Evolutionary conservation across 37 sponge, comb jelly and placozoan genomes (phyloP).

Genomic region (Theonella swinhoei): DNA sequence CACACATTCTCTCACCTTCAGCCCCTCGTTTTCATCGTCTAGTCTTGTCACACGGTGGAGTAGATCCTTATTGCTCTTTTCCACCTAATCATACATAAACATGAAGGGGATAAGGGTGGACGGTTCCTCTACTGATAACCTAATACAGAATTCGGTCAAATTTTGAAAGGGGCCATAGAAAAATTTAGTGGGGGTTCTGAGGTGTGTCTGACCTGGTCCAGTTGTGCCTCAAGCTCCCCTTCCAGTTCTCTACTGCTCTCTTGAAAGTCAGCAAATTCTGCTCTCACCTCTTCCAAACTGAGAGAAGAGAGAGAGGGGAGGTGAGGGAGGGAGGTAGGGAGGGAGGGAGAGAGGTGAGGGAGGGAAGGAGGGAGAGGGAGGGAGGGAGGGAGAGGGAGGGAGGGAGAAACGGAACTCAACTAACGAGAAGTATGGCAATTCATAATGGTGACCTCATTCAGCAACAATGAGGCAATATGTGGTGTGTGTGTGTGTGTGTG

Average conservation of each 20-base stretch:
- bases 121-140: too few species aligned
- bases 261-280: conserved; percentile 91
- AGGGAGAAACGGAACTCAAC: not conserved
- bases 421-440: not conserved
- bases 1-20: conserved; percentile 54
- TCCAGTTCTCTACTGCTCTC: conserved; percentile 93
- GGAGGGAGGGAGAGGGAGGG: not conserved
- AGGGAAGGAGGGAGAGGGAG: not conserved
- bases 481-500: too few species aligned
- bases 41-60: conserved; percentile 54
- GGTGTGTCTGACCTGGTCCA: conserved; percentile 65
- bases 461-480: not conserved
- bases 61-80: conserved; percentile 75
- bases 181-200: not conserved
- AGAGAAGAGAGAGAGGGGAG: not conserved
- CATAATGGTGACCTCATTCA: too few species aligned
- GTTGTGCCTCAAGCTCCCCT: conserved; percentile 89
- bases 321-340: too few species aligned
- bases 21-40: conserved; percentile 83
- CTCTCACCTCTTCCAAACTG: conserved; percentile 78
- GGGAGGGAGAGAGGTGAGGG: too few species aligned
- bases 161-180: not conserved
- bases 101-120: not conserved
- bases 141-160: not conserved
- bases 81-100: conserved; percentile 20